Base-by-base conservation (phyloP, 2,888 invertebrate genomes). In the Alentia gelatinosa region DNA sequence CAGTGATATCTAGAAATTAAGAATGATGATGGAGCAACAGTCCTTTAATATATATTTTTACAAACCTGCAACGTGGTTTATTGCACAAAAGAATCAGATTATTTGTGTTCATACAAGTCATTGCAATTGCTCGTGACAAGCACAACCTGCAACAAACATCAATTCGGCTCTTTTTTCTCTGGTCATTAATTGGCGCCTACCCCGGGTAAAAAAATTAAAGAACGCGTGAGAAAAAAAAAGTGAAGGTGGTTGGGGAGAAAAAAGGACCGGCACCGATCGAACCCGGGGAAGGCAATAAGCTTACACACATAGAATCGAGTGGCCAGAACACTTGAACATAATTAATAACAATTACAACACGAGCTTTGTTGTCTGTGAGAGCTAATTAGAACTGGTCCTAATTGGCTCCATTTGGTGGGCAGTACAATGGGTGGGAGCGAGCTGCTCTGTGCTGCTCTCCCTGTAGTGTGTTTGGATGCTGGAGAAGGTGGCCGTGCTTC, bases 301-400 rank as follows among this genome's bases (percentile, higher is more conserved):
- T 68, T 68, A 33, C 68, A 68, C 68, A 68, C 68, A 68, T 68
- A 26, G 68, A 68, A 68, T 68, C n/a, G 68, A 33, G 30, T 30
- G 30, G 33, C 68, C 33, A 12, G 30, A 30, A 68, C 68, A 68
- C 68, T 68, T 68, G 68, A 68, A 68, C 68, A 68, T 68, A 68
- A 68, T 68, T 68, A 68, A 68, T 68, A 68, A 68, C 68, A 68
- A 68, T 68, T 68, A 68, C 30, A 68, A 68, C n/a, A 68, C n/a
- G 33, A 68, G 30, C 68, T 68, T 68, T 68, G 68, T 68, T 68
- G 68, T 68, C 68, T 26, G 68, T 30, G 30, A 68, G 68, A 68
- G 68, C 68, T 68, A 68, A 68, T 68, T 68, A 68, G 68, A 68
- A 12, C 33, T n/a, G 68, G 68, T 30, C 30, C 30, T 68, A 26